Percentiles rank a stretch among this genome's conserved stretches.
These are phyloP conservation scores for Albula glossodonta DNA, from an alignment of 2,113 vertebrate species.

Conservation along the genomic window DNA sequence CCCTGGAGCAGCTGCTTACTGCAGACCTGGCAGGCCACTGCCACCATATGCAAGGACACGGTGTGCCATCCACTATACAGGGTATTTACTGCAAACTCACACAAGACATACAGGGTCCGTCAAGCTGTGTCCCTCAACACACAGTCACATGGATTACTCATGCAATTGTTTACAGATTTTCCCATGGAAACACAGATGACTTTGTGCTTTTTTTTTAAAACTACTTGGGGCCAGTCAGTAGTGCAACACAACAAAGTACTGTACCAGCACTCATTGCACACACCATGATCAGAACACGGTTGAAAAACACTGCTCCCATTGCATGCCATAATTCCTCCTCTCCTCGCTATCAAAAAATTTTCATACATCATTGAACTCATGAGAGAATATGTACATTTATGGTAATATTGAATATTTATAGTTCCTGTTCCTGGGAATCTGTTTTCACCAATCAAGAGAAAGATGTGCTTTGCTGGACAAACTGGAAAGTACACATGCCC, in stretches of 20 bases:
- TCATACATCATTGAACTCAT: neutral
- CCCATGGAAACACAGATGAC: slow-evolving; percentile 75
- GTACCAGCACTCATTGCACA: slow-evolving; percentile 29
- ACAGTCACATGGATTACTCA: slow-evolving; percentile 62
- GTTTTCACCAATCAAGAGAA: neutral
- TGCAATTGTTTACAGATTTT: slow-evolving; percentile 79
- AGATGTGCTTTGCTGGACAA: neutral
- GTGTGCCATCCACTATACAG: slow-evolving; percentile 62
- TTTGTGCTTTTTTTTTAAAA: slow-evolving; percentile 74
- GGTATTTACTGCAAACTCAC: slow-evolving; percentile 62
- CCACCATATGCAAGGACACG: neutral
- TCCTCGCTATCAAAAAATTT: slow-evolving; percentile 62
- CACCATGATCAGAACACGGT: slow-evolving; percentile 70
- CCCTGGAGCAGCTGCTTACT: neutral
- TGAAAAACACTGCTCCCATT: slow-evolving; percentile 60
- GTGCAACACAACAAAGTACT: neutral
- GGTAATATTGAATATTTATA: neutral
- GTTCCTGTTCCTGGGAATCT: neutral
- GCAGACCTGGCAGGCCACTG: neutral
- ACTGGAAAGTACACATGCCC: neutral
- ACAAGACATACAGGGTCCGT: slow-evolving; percentile 68
- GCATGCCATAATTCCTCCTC: neutral
- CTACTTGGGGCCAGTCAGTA: slow-evolving; percentile 48
- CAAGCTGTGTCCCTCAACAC: slow-evolving; percentile 64
- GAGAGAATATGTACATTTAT: neutral